Conservation (phyloP, 2,888 invertebrate genomes). For the Agrenia bidenticulata region DNA sequence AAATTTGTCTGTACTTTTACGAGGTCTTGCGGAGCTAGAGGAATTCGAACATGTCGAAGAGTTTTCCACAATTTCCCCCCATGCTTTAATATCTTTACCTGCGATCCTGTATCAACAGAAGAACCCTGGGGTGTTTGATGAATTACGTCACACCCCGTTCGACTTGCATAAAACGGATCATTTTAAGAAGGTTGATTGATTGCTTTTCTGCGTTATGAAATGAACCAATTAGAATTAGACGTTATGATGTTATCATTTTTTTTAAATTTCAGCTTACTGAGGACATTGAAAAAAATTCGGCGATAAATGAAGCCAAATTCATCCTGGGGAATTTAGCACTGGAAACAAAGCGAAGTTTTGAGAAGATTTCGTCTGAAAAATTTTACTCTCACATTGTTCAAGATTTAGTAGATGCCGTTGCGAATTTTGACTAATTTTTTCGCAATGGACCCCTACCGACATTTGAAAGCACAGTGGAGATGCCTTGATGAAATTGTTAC, state of each 20-base stretch:
- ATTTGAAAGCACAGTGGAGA: too few species aligned
- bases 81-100: slow-evolving; percentile 41
- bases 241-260: neutral
- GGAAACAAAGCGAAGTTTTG: slow-evolving; percentile 29
- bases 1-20: slow-evolving; percentile 39
- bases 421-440: slow-evolving; percentile 8
- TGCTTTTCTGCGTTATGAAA: neutral
- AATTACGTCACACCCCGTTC: slow-evolving; percentile 14
- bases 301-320: slow-evolving; percentile 22
- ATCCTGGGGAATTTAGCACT: slow-evolving; percentile 25
- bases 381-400: slow-evolving; percentile 32
- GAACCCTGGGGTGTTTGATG: slow-evolving; percentile 31
- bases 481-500: too few species aligned
- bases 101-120: slow-evolving; percentile 47
- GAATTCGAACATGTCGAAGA: slow-evolving; percentile 28
- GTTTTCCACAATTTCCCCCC: slow-evolving; percentile 28
- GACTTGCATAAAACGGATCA: neutral
- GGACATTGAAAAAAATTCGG: slow-evolving; percentile 26
- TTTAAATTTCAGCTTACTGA: slow-evolving; percentile 27
- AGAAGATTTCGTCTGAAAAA: slow-evolving; percentile 19
- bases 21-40: slow-evolving; percentile 40
- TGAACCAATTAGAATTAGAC: too few species aligned
- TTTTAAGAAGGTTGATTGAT: neutral
- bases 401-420: slow-evolving; percentile 30
- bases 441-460: too few species aligned